Evolutionary conservation across 2,888 invertebrate genomes (phyloP).

Genomic region (Patella caerulea): DNA sequence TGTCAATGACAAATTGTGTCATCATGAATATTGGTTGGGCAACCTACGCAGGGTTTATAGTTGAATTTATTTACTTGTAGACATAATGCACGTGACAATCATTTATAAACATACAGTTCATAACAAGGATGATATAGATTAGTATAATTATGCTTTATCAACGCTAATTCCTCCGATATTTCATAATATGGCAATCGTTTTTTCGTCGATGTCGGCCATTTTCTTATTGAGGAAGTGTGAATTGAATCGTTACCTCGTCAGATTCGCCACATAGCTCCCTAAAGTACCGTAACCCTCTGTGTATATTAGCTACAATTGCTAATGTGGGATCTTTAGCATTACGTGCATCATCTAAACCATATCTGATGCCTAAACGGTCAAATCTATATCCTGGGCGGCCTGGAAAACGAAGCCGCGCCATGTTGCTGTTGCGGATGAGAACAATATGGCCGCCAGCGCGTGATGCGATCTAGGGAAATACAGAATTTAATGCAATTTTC

Average conservation of each 20-base stretch:
- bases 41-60: too few relatives aligned
- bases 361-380: constrained; percentile 61
- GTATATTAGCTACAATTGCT: constrained; percentile 63
- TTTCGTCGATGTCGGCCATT: constrained; percentile 61
- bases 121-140: constrained; percentile 9
- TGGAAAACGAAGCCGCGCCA: constrained; percentile 71
- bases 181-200: constrained; percentile 23
- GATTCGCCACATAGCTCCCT: constrained; percentile 66
- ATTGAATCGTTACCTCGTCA: constrained; percentile 64
- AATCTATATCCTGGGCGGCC: constrained; percentile 70
- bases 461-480: constrained; percentile 17
- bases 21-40: too few relatives aligned
- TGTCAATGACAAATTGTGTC: too few relatives aligned
- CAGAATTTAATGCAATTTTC: not conserved
- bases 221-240: constrained; percentile 40
- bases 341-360: constrained; percentile 62
- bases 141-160: not conserved
- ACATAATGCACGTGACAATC: too few relatives aligned
- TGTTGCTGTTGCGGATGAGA: constrained; percentile 51
- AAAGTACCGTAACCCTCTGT: constrained; percentile 61
- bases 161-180: constrained; percentile 14
- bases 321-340: constrained; percentile 61
- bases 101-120: not conserved
- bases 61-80: too few relatives aligned
- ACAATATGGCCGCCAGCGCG: constrained; percentile 31